Evolutionary conservation across 2,797 vertebrate genomes (phyloP).

Genomic region (Hephaestus fuliginosus): DNA sequence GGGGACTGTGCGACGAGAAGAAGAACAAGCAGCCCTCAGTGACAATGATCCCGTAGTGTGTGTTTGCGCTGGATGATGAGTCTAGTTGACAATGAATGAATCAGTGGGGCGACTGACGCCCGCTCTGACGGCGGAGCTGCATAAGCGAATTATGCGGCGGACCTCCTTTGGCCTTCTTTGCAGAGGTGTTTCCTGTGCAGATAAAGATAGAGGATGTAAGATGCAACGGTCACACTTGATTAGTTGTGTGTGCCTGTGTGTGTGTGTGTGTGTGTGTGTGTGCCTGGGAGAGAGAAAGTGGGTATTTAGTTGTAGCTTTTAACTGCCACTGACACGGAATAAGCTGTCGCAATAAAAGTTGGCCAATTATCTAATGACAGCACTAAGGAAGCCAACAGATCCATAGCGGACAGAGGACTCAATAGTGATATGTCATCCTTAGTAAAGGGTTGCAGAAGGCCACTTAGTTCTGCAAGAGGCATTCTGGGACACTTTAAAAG

Average conservation of each 20-base stretch:
- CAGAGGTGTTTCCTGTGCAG: slow-evolving; percentile 76
- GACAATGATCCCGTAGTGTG: slow-evolving; percentile 22
- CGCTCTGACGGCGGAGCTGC: slow-evolving; percentile 18
- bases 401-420: slow-evolving; percentile 23
- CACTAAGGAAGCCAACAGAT: slow-evolving; percentile 33
- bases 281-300: not conserved
- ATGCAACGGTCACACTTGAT: slow-evolving; percentile 49
- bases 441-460: slow-evolving; percentile 22
- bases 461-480: slow-evolving; percentile 18
- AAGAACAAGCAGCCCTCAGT: not conserved
- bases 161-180: slow-evolving; percentile 54
- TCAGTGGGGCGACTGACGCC: slow-evolving; percentile 18
- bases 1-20: slow-evolving; percentile 24
- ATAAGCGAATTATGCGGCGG: slow-evolving; percentile 33
- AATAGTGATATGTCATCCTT: slow-evolving; percentile 21
- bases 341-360: slow-evolving; percentile 44
- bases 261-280: slow-evolving; percentile 13
- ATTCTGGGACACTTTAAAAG: slow-evolving; percentile 35
- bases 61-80: slow-evolving; percentile 54
- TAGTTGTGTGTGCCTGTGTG: slow-evolving; percentile 17
- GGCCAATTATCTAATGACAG: slow-evolving; percentile 22
- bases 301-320: slow-evolving; percentile 23
- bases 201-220: slow-evolving; percentile 65
- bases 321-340: slow-evolving; percentile 45
- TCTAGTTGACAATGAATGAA: slow-evolving; percentile 44